Evolutionary conservation across 2,797 vertebrate species (phyloP), one percentile per base, ranked within the genome.

Genomic region (Rhincodon typus): DNA sequence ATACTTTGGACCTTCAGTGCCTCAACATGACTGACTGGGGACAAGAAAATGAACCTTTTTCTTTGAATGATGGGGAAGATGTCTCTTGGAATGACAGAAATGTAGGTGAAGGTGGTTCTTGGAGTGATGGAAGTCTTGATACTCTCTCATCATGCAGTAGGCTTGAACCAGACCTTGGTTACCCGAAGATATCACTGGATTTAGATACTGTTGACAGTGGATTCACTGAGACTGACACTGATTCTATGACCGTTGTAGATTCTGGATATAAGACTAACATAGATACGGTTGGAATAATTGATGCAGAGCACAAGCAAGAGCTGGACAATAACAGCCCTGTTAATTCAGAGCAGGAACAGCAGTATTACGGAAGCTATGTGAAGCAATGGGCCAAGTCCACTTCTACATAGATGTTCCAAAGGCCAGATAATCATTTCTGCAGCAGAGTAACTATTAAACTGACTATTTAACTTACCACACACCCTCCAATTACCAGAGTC

Each of bases 141-240:
- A 98, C 98, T 0, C 97, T 98, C 21, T 96, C 77, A 91, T 98
- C 97, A 0, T 96, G 94, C 4, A 96, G 97, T 5, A 97, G 97
- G 77, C 98, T 97, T 0, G 98, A 98, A 19, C 94, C 87, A 2
- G 97, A 96, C 50, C 97, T 98, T 0, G 98, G 98, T 66, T 99
- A 99, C 30, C 98, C 98, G 6, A 97, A 96, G 0, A 97, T 98
- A 0, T 97, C 97, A 4, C 67, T 98, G 96, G 99, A 99, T 97
- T 95, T 99, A 97, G 99, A 99, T 97, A 99, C 99, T 10, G 98
- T 99, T 0, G 99, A 98, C 96, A 98, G 99, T 0, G 98, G 98
- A 95, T 99, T 99, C n/a, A 98, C 97, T 7, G 99, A 99, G 97
- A 98, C 98, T 10, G 99, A 99, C 97, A 98, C 98, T 0, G 98